These are phyloP conservation scores for Nomada ferruginata DNA, from an alignment of 2,888 invertebrate species.

Conservation along the genomic window DNA sequence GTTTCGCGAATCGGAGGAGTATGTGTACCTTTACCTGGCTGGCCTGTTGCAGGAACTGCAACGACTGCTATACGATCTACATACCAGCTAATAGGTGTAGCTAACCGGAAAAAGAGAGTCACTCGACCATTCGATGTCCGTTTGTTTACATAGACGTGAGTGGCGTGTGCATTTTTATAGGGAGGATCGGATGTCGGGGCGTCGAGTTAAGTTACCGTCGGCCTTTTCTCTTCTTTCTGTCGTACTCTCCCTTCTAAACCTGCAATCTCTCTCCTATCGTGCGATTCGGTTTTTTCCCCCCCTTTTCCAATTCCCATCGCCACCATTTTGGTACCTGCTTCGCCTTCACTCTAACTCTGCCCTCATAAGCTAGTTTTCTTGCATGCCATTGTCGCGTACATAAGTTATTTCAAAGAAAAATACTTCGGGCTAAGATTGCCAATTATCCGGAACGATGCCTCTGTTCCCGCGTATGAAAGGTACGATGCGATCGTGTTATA, in stretches of 20 bases:
- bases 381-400: too few species aligned
- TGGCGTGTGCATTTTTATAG: conserved; percentile 65
- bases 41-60: conserved; percentile 53
- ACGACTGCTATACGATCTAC: conserved; percentile 66
- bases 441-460: too few species aligned
- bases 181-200: conserved; percentile 72
- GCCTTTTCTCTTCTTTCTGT: conserved; percentile 59
- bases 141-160: conserved; percentile 69
- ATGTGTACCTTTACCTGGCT: conserved; percentile 42
- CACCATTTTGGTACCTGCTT: too few species aligned
- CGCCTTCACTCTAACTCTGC: too few species aligned
- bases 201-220: conserved; percentile 70
- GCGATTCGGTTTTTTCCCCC: neutral
- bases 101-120: conserved; percentile 69
- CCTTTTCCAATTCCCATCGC: too few species aligned
- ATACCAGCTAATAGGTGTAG: conserved; percentile 65
- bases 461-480: neutral
- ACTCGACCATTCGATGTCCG: conserved; percentile 67
- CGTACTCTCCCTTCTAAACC: conserved; percentile 12
- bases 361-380: too few species aligned
- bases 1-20: conserved; percentile 56
- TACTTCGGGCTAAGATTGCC: too few species aligned
- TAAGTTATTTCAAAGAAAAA: too few species aligned
- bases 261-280: neutral
- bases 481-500: neutral